phyloP scores from a whole-genome alignment of 2,888 invertebrate species.

The Drosophila phalerata region DNA sequence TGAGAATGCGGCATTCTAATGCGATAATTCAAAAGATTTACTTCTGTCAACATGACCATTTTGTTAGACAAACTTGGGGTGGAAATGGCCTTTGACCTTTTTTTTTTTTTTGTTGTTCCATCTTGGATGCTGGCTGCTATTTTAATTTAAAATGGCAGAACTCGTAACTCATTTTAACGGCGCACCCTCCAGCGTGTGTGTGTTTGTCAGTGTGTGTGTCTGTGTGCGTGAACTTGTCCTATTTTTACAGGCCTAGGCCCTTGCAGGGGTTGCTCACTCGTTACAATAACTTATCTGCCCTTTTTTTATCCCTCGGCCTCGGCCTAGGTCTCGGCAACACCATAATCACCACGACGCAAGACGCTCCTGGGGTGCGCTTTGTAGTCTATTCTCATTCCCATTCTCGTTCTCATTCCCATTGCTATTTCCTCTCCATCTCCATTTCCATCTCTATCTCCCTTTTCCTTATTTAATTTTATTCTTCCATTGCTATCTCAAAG shows the following conservation, averaged over 20 bases:
- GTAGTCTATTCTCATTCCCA: slow-evolving; percentile 33
- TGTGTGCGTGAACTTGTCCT: slow-evolving; percentile 72
- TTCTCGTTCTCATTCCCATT: slow-evolving; percentile 17
- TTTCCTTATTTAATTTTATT: slow-evolving; percentile 13
- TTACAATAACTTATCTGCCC: slow-evolving; percentile 82
- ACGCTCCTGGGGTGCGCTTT: slow-evolving; percentile 82
- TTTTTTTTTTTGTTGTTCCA: slow-evolving; percentile 38
- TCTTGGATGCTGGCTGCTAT: slow-evolving; percentile 71
- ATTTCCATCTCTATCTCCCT: background rate
- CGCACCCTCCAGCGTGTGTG: slow-evolving; percentile 65
- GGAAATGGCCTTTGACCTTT: slow-evolving; percentile 78
- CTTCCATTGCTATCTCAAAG: slow-evolving; percentile 56
- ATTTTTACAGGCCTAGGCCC: slow-evolving; percentile 68
- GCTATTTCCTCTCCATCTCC: background rate
- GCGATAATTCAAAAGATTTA: slow-evolving; percentile 85
- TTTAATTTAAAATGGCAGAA: slow-evolving; percentile 84
- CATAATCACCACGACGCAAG: slow-evolving; percentile 72
- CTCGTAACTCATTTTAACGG: slow-evolving; percentile 85
- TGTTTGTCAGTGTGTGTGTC: slow-evolving; percentile 27
- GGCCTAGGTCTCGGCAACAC: slow-evolving; percentile 14
- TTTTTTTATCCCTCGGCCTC: slow-evolving; percentile 56
- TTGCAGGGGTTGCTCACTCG: slow-evolving; percentile 76
- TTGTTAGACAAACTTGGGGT: slow-evolving; percentile 67
- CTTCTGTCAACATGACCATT: slow-evolving; percentile 85
- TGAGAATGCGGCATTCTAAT: slow-evolving; percentile 80